Evolutionary conservation across 1,140 invertebrate genomes (phyloP).

Genomic region (Apocrypta bakeri): DNA sequence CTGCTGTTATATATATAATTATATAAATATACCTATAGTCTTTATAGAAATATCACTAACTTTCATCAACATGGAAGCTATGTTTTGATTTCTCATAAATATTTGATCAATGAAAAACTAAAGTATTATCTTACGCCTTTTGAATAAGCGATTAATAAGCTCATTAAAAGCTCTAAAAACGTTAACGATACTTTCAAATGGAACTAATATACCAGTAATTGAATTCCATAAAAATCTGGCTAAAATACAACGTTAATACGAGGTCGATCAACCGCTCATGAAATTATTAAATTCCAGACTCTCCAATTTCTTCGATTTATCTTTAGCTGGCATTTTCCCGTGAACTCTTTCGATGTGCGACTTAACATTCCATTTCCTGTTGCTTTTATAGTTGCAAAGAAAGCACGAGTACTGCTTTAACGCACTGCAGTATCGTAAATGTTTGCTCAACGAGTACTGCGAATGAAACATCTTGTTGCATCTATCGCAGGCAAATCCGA

Average conservation of each 20-base stretch:
- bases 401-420: slow-evolving; percentile 72
- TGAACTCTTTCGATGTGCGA: slow-evolving; percentile 70
- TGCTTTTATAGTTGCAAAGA: slow-evolving; percentile 71
- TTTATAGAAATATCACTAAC: no score
- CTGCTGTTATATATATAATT: no score
- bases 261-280: not conserved
- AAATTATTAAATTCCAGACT: not conserved
- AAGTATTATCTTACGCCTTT: not conserved
- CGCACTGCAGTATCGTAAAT: slow-evolving; percentile 72
- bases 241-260: not conserved
- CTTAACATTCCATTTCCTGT: slow-evolving; percentile 72
- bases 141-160: not conserved
- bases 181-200: not conserved
- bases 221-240: not conserved
- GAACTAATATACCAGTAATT: not conserved
- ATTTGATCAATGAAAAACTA: not conserved
- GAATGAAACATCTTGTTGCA: slow-evolving; percentile 71
- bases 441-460: slow-evolving; percentile 70
- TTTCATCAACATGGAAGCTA: not conserved
- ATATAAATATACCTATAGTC: not conserved
- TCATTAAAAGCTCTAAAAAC: not conserved
- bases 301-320: not conserved
- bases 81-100: not conserved
- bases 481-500: slow-evolving; percentile 59
- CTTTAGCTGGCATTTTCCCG: slow-evolving; percentile 29